phyloP scores from a whole-genome alignment of 2,888 invertebrate genomes.

The Andrena praecox region DNA sequence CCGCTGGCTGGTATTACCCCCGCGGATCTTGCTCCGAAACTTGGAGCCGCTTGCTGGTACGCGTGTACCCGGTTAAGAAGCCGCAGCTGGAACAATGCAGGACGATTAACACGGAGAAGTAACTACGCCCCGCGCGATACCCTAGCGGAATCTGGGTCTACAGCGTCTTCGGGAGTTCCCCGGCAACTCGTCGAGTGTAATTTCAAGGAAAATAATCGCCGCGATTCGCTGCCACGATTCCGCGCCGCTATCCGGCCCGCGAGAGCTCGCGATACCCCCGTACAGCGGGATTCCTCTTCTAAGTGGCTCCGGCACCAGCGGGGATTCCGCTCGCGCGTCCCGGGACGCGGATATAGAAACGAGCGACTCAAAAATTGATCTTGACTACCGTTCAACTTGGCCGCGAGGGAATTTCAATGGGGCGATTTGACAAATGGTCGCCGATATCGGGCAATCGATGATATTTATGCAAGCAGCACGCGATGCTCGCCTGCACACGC shows the following conservation, averaged over 20 bases:
- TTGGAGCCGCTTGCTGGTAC: slow-evolving; percentile 3
- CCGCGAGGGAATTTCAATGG: slow-evolving; percentile 10
- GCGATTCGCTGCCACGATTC: no score
- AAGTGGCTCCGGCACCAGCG: background rate
- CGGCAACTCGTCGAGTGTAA: background rate
- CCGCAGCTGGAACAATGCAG: slow-evolving; percentile 22
- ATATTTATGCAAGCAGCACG: slow-evolving; percentile 51
- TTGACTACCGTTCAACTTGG: slow-evolving; percentile 31
- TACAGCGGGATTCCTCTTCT: background rate
- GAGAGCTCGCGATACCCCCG: no score
- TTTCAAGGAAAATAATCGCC: background rate
- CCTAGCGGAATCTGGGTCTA: background rate
- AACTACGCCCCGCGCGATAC: background rate
- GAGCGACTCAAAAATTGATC: slow-evolving; percentile 38
- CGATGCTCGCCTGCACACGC: slow-evolving; percentile 2
- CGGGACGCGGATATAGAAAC: background rate
- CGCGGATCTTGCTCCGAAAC: background rate
- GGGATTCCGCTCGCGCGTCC: slow-evolving; percentile 2
- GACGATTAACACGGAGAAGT: slow-evolving; percentile 8
- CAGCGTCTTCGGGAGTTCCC: background rate
- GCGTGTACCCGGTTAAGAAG: slow-evolving; percentile 15
- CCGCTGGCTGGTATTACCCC: background rate
- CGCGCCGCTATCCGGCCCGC: background rate
- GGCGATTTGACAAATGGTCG: slow-evolving; percentile 38
- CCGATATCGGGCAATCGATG: slow-evolving; percentile 48